Conservation (phyloP, 2,888 invertebrate species). For the Drosophila meridionalis region DNA sequence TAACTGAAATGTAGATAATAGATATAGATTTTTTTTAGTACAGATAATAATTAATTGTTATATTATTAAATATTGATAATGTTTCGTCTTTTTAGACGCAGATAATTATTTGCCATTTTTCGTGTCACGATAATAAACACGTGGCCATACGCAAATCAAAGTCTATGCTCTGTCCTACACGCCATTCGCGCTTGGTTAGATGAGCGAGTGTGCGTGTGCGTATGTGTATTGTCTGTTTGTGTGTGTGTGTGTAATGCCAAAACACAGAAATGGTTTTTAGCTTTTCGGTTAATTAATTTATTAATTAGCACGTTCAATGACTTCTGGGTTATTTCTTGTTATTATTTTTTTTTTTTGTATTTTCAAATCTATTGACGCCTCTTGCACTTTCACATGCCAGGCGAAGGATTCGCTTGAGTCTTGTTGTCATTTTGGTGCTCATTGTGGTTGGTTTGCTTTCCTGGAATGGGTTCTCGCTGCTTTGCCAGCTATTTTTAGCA, state of each 20-base stretch:
- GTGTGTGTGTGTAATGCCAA: slow-evolving; percentile 6
- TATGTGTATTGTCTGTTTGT: not conserved
- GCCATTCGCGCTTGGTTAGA: not conserved
- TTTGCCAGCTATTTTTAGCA: slow-evolving; percentile 66
- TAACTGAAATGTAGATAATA: no score
- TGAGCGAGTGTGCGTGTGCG: not conserved
- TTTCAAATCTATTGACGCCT: slow-evolving; percentile 27
- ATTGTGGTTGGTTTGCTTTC: slow-evolving; percentile 1
- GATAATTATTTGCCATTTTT: not conserved
- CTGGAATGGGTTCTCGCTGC: slow-evolving; percentile 1
- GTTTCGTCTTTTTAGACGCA: not conserved
- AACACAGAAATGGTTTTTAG: slow-evolving; percentile 76
- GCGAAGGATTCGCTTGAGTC: slow-evolving; percentile 12
- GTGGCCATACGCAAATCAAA: not conserved
- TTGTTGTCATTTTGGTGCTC: slow-evolving; percentile 19
- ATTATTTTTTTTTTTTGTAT: slow-evolving; percentile 17
- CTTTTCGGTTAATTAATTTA: slow-evolving; percentile 77
- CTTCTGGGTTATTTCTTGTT: slow-evolving; percentile 49
- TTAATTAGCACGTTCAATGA: slow-evolving; percentile 77
- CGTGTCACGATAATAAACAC: slow-evolving; percentile 1
- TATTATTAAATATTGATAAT: no score
- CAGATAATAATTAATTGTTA: no score
- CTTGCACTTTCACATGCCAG: slow-evolving; percentile 28
- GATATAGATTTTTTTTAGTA: no score
- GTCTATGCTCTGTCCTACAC: not conserved